phyloP scores from a whole-genome alignment of 2,113 vertebrate genomes.

The Pachypanchax playfairii region DNA sequence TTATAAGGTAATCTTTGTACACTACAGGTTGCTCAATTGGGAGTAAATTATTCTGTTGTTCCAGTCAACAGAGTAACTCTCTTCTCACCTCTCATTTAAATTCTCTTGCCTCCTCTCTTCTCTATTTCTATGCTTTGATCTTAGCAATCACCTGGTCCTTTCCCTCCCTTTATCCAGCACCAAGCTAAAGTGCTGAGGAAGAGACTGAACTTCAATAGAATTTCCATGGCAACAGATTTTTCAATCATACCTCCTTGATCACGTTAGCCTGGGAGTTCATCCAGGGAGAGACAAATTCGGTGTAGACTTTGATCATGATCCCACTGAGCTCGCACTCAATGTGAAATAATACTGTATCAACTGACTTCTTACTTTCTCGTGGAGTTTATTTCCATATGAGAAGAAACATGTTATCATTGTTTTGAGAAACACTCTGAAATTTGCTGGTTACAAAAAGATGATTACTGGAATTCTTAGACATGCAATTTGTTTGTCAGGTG shows the following conservation, averaged over 20 bases:
- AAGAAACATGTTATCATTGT: slow-evolving; percentile 50
- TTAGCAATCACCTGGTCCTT: slow-evolving; percentile 43
- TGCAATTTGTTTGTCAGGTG: background rate
- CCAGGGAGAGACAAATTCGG: slow-evolving; percentile 28
- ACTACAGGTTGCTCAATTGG: slow-evolving; percentile 25
- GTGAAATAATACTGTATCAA: slow-evolving; percentile 29
- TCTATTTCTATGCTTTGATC: slow-evolving; percentile 48
- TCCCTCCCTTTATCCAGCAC: slow-evolving; percentile 9
- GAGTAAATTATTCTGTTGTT: slow-evolving; percentile 29
- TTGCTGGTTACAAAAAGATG: slow-evolving; percentile 5
- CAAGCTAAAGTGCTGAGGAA: slow-evolving; percentile 37
- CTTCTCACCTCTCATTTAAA: slow-evolving; percentile 42
- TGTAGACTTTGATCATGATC: slow-evolving; percentile 58
- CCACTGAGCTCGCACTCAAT: slow-evolving; percentile 58
- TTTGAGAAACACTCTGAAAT: slow-evolving; percentile 37
- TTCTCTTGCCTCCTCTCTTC: slow-evolving; percentile 22
- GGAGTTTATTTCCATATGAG: background rate
- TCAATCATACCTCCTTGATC: slow-evolving; percentile 55
- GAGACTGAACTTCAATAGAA: slow-evolving; percentile 57
- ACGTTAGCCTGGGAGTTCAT: slow-evolving; percentile 27
- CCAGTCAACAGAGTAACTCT: background rate
- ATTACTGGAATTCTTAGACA: slow-evolving; percentile 17
- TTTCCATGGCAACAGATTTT: slow-evolving; percentile 73
- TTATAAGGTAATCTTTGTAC: slow-evolving; percentile 15
- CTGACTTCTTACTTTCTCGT: slow-evolving; percentile 30